phyloP scores from a whole-genome alignment of 2,113 vertebrate genomes.

The Gila orcuttii region DNA sequence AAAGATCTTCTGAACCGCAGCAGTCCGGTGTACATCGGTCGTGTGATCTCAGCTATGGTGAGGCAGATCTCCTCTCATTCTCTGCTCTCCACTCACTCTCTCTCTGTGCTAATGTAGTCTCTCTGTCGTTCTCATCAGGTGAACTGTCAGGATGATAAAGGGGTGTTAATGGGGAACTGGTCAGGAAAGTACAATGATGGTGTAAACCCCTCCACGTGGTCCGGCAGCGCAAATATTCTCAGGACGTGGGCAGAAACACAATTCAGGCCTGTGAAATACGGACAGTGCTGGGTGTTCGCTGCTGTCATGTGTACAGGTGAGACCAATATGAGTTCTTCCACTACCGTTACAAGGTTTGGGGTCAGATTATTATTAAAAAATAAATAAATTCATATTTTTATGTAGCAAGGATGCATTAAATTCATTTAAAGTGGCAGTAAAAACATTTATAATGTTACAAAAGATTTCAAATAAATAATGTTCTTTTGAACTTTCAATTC shows the following conservation, averaged over 20 bases:
- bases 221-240: conserved; percentile 87
- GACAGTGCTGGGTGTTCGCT: conserved; percentile 98
- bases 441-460: background rate
- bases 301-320: conserved; percentile 94
- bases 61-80: conserved; percentile 53
- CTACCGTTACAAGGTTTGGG: too few relatives aligned
- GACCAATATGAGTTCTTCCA: background rate
- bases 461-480: background rate
- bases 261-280: conserved; percentile 85
- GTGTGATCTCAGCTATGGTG: conserved; percentile 79
- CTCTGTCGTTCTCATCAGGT: conserved; percentile 73
- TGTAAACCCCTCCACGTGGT: conserved; percentile 83
- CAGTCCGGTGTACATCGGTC: conserved; percentile 73
- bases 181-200: conserved; percentile 78
- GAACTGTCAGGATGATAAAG: conserved; percentile 87
- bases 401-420: background rate
- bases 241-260: conserved; percentile 79
- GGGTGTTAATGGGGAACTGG: conserved; percentile 91
- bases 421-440: background rate
- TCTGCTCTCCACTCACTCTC: background rate
- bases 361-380: background rate
- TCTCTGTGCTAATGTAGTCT: background rate
- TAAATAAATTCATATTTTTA: background rate
- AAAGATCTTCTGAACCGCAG: conserved; percentile 64
- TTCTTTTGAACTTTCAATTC: too few relatives aligned